phyloP scores from a whole-genome alignment of 2,797 vertebrate species.

The Epinephelus malabaricus region DNA sequence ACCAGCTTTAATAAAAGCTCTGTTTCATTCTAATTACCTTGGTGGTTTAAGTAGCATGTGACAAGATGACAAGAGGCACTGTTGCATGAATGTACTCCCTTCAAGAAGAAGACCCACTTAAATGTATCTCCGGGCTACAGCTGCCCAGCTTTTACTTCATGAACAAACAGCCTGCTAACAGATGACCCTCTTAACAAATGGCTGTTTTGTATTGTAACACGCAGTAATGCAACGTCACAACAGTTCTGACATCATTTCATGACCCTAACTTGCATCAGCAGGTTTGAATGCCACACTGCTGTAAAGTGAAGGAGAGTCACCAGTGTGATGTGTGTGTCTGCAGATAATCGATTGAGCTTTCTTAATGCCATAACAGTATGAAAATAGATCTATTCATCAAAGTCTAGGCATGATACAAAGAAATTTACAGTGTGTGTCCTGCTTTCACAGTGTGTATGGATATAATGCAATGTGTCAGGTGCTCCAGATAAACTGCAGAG shows the following conservation, averaged over 20 bases:
- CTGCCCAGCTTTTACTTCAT: conserved; percentile 39
- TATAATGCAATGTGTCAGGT: conserved; percentile 3
- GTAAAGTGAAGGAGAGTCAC: background rate
- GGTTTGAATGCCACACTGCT: conserved; percentile 26
- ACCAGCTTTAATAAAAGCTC: conserved; percentile 45
- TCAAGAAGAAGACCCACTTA: conserved; percentile 39
- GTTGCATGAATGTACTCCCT: conserved; percentile 63
- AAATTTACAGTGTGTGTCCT: background rate
- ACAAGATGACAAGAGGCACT: conserved; percentile 37
- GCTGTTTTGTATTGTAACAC: conserved; percentile 61
- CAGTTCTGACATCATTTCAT: conserved; percentile 52
- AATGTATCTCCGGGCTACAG: conserved; percentile 51
- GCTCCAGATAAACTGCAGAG: conserved; percentile 12
- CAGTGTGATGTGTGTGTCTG: background rate
- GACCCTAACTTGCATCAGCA: conserved; percentile 47
- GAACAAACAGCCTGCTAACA: conserved; percentile 41
- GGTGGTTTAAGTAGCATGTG: conserved; percentile 52
- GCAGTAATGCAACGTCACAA: conserved; percentile 28
- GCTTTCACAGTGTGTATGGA: background rate
- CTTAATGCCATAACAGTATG: background rate
- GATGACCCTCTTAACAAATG: conserved; percentile 63
- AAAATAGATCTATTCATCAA: conserved; percentile 8
- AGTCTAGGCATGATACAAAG: background rate
- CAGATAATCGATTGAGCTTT: background rate
- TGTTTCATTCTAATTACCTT: conserved; percentile 36